Evolutionary conservation across 2,113 vertebrate genomes (phyloP).

Genomic region (Turnix velox): DNA sequence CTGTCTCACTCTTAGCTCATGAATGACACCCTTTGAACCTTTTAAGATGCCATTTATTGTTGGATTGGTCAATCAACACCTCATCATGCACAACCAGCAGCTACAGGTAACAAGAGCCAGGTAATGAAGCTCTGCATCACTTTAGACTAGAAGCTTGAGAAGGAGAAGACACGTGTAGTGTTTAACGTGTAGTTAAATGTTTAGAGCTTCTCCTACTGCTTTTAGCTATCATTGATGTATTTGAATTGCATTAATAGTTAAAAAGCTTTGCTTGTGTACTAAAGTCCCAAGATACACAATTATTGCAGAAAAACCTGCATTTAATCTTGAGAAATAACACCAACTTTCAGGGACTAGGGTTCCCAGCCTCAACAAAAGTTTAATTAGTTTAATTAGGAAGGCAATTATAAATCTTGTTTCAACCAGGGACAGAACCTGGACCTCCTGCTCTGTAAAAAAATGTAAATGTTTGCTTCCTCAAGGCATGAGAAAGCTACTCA

Average conservation of each 20-base stretch:
- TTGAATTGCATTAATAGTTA: neutral
- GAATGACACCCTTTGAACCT: neutral
- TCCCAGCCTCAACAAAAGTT: neutral
- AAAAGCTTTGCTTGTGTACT: neutral
- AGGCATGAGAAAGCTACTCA: neutral
- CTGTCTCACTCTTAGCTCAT: neutral
- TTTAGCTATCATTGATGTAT: neutral
- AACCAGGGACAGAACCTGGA: neutral
- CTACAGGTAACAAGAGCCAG: neutral
- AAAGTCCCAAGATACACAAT: neutral
- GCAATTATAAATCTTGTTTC: neutral
- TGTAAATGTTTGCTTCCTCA: neutral
- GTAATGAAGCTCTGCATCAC: neutral
- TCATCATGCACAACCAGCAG: neutral
- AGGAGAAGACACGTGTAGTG: too few species aligned
- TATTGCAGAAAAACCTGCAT: neutral
- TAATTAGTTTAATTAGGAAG: neutral
- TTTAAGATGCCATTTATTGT: neutral
- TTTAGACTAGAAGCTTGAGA: neutral
- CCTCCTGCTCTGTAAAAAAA: neutral
- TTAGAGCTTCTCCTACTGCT: neutral
- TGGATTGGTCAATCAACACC: neutral
- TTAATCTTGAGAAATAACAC: neutral
- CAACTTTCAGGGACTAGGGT: neutral
- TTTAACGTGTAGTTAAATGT: too few species aligned